Evolutionary conservation across 2,113 vertebrate genomes (phyloP).

Genomic region (Acanthochromis polyacanthus): DNA sequence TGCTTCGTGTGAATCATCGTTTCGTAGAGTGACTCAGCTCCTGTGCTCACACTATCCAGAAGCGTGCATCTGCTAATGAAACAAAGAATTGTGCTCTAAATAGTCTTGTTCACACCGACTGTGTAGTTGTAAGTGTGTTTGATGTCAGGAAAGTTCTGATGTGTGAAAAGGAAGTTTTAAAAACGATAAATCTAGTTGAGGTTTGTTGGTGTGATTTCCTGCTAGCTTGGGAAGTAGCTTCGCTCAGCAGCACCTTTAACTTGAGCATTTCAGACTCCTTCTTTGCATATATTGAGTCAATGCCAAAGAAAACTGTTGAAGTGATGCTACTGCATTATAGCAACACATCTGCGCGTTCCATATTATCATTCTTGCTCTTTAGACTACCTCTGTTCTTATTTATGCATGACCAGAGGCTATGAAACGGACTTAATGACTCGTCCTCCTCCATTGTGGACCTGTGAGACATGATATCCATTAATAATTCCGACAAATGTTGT

Average conservation of each 20-base stretch:
- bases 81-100: neutral
- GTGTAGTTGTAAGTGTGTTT: neutral
- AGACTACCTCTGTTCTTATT: conserved; percentile 19
- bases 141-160: neutral
- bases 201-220: conserved; percentile 58
- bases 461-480: conserved; percentile 39
- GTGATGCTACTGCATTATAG: neutral
- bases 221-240: conserved; percentile 38
- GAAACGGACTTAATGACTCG: conserved; percentile 38
- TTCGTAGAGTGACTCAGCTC: conserved; percentile 22
- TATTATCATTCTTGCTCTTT: conserved; percentile 24
- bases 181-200: conserved; percentile 40
- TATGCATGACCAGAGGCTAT: conserved; percentile 36
- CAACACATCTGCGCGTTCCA: neutral
- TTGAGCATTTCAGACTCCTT: conserved; percentile 4
- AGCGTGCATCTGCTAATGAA: neutral
- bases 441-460: conserved; percentile 32
- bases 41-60: conserved; percentile 2
- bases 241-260: conserved; percentile 42
- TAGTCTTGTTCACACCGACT: neutral
- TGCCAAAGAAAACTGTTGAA: neutral
- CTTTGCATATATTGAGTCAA: neutral
- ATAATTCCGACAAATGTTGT: conserved; percentile 57
- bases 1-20: neutral
- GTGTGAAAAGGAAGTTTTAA: neutral